Base-by-base conservation (phyloP, 2,888 invertebrate species). In the Cheilosia vulpina region DNA sequence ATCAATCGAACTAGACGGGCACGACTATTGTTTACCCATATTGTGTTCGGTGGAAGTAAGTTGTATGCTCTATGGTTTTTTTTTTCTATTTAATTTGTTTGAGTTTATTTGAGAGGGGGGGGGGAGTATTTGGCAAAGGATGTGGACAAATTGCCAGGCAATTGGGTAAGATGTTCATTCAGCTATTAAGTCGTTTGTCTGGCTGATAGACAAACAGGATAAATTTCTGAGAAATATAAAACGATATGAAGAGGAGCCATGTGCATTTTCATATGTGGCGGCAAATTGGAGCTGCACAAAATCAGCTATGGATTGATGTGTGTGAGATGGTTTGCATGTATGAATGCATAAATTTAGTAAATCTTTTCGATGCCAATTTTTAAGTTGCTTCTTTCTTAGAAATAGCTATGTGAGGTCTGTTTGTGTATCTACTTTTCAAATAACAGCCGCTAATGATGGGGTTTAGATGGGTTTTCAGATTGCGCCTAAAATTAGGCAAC, bases 81-180 rank as follows among this genome's bases (percentile, higher is more conserved):
- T 41, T 50, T 21, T 58, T 21, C 47, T 4, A 55, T 69, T 76
- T 65, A 47, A 55, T 52, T 66, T 66, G 60, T 45, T 21, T 68
- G 47, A 57, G 41, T 69, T 60, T 27, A n/a, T 79, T 62, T 19
- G 6, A 27, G 27, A 4, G 9, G 34, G 27, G 7, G 9, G 34
- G 27, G 5, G 27, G 41, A 68, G 62, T 68, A 78, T 83, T 78
- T 57, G 53, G 55, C 62, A 57, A 83, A 57, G 50, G 73, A 78
- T 69, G 50, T 68, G 63, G 43, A 83, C 38, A 66, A 47, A 83
- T 78, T 57, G 62, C 41, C 41, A 27, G 34, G 57, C 57, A 57
- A 50, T 83, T 73, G 43, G 43, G 17, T 45, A 62, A 62, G 57
- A 50, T 34, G 72, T 62, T 62, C 53, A 55, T 38, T 83, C 24